Evolutionary conservation across 2,888 invertebrate genomes (phyloP), one percentile per base, ranked within the genome.

Genomic region (Cryptocephalus moraei): DNA sequence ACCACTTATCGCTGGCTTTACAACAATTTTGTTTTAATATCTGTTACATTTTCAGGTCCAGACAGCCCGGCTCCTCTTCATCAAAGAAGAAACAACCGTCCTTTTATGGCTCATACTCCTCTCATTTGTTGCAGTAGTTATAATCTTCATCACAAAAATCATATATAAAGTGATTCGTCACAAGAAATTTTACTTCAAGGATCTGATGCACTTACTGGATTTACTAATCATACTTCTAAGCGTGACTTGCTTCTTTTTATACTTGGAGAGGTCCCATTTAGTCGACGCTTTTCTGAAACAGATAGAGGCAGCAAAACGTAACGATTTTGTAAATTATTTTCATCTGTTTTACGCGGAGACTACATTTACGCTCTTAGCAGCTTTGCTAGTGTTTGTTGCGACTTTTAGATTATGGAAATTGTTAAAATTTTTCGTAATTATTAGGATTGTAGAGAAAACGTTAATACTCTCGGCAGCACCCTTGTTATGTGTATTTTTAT

Each of bases 331-430:
- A 9, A 60, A 56, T 45, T 65, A 65, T 51, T 62, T 59, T 46
- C 48, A 56, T 31, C 48, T 64, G 8, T 57, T 63, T 33, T 50
- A 48, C 31, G 47, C 59, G 3, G 63, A 66, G 14, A 49, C 47
- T 9, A 39, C 50, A 10, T 46, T 64, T 10, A 61, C 58, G 0
- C 32, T 56, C 1, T 43, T 61, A 12, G 57, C 57, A 1, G 61
- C 61, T 9, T 9, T 54, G 33, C 48, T 66, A 34, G 57, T 66
- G 9, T 58, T 61, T 46, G 42, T 64, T 9, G 59, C 63, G 3
- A 66, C 64, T 4, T 45, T 64, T 8, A 57, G 64, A 8, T 45
- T 65, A 0, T 66, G 64, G 66, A 62, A 61, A 41, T 47, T 66
- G 39, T 48, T 66, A 12, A 51, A 62, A 49, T 64, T 62, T 46